A percentile compares a stretch with the other conserved stretches of the same genome.
Conservation (phyloP, 1,140 invertebrate genomes). For the Hermetia illucens region DNA sequence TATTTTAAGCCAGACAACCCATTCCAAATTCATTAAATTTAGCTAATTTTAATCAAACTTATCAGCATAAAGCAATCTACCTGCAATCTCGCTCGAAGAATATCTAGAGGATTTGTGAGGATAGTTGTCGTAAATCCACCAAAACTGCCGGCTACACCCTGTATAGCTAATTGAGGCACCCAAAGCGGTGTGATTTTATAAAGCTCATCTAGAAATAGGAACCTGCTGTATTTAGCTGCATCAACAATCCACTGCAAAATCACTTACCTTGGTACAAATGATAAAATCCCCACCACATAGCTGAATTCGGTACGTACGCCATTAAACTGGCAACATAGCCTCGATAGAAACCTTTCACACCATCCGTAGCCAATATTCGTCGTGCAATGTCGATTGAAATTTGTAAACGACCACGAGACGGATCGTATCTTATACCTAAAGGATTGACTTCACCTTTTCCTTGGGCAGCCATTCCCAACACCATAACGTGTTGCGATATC, state of each 20-base stretch:
- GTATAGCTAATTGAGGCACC: conserved; percentile 73
- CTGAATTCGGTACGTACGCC: conserved; percentile 89
- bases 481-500: conserved; percentile 92
- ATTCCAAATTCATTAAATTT: no score
- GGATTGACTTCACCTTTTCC: conserved; percentile 46
- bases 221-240: not conserved
- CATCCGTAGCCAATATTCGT: conserved; percentile 64
- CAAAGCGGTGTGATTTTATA: conserved; percentile 51
- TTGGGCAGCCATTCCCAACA: conserved; percentile 58
- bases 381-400: conserved; percentile 46
- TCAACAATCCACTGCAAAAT: conserved; percentile 1
- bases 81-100: conserved; percentile 80
- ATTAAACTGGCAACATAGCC: conserved; percentile 84
- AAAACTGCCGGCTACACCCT: conserved; percentile 76
- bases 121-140: conserved; percentile 85
- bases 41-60: no score
- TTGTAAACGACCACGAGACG: conserved; percentile 45
- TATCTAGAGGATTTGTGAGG: conserved; percentile 90
- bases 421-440: conserved; percentile 45
- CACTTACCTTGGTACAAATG: conserved; percentile 79
- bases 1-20: no score
- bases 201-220: conserved; percentile 55
- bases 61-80: conserved; percentile 39
- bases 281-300: conserved; percentile 94
- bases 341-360: conserved; percentile 77